Evolutionary conservation across 2,797 vertebrate genomes (phyloP), one percentile per base, ranked within the genome.

Genomic region (Micropoecilia bifurca): DNA sequence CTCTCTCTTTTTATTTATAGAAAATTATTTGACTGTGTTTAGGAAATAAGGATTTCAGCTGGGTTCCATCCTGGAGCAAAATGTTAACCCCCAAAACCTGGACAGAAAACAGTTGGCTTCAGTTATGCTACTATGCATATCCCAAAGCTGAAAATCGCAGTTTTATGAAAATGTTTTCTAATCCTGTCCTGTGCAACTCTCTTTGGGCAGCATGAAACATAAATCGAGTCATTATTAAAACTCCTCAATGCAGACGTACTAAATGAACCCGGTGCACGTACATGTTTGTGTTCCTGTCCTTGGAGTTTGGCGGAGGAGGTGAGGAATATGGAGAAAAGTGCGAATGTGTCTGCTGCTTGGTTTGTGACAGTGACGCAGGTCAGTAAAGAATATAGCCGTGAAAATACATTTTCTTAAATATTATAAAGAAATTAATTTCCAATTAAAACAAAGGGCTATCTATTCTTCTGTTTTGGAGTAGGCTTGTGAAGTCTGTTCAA

Each of bases 201-300:
- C 69, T 77, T 78, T 69, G 57, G 81, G 80, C 85, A 91, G 85
- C 92, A 93, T 94, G 93, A 95, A 82, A 94, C 93, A 94, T 89
- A 81, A 81, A 88, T 89, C 89, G 88, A 85, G 88, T 93, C 92
- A 91, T 91, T 95, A 87, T 83, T 74, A 87, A 91, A 94, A 83
- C 80, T 83, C 84, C 84, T 85, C 88, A 83, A 91, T 90, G 88
- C 90, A 82, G 89, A 88, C 88, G 84, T 88, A 88, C 84, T 95
- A 93, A 95, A 95, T 94, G 92, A 94, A 93, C 83, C n/a, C 22
- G 79, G 68, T 59, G 71, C 68, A 74, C 41, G 48, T 77, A 78
- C 25, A 77, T 43, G 75, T 80, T 83, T 79, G 77, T 88, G 77
- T 82, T 73, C 50, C 63, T 78, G 81, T 80, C 81, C 77, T 87